Percentiles rank a stretch among this genome's conserved stretches.
Evolutionary conservation across 2,113 vertebrate genomes (phyloP).

Genomic region (Sturnus vulgaris): DNA sequence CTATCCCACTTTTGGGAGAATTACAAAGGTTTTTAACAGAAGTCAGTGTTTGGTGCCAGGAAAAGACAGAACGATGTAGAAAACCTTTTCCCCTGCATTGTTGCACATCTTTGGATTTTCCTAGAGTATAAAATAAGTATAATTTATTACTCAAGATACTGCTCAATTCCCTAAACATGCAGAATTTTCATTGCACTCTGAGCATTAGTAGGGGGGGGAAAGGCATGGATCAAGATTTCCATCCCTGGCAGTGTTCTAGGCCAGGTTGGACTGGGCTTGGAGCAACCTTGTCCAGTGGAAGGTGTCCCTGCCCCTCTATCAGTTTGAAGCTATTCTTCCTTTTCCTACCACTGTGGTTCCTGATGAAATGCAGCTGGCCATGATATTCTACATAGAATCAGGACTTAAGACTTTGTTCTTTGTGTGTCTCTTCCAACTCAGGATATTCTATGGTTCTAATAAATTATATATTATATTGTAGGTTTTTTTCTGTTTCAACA

Average conservation of each 20-base stretch:
- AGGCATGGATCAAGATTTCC: background rate
- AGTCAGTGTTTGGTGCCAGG: background rate
- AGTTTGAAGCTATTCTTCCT: background rate
- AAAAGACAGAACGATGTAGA: background rate
- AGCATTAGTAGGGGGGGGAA: background rate
- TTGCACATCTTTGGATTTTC: background rate
- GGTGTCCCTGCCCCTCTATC: background rate
- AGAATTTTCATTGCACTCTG: background rate
- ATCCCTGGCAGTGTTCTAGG: background rate
- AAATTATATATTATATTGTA: too few relatives aligned
- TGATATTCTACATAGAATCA: background rate
- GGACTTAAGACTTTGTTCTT: background rate
- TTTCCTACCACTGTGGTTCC: background rate
- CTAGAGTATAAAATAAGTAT: background rate
- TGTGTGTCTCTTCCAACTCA: background rate
- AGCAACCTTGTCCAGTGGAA: background rate
- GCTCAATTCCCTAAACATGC: background rate
- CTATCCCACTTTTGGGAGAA: background rate
- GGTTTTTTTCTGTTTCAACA: fast-evolving
- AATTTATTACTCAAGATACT: background rate
- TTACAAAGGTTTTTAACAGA: background rate
- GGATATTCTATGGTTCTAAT: background rate
- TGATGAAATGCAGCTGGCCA: background rate
- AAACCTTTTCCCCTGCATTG: background rate
- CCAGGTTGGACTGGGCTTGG: background rate